Percentiles rank a stretch among this genome's conserved stretches.
These are phyloP conservation scores for Sebastes steindachneri DNA, from an alignment of 2,797 vertebrate species.

Conservation along the genomic window DNA sequence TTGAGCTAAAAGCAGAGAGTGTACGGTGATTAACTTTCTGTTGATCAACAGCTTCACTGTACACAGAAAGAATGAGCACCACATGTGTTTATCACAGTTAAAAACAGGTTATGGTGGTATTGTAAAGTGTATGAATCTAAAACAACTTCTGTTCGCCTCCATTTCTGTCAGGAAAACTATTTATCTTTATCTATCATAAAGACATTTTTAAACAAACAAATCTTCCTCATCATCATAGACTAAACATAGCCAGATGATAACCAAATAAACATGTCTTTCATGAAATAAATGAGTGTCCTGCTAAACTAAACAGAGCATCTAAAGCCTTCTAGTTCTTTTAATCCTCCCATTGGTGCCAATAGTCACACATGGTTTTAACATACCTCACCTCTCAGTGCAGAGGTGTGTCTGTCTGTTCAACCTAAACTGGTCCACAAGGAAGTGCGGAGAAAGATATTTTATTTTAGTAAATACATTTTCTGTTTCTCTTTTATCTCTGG, in stretches of 20 bases:
- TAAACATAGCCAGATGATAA: background rate
- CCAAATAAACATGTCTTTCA: background rate
- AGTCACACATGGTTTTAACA: conserved; percentile 26
- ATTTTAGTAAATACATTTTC: background rate
- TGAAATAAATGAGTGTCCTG: background rate
- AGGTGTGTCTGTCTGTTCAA: background rate
- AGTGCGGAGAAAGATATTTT: background rate
- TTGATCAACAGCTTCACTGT: background rate
- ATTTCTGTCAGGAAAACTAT: background rate
- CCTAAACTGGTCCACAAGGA: background rate
- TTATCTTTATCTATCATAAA: background rate
- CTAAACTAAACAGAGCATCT: conserved; percentile 10
- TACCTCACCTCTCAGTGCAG: background rate
- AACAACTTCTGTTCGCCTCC: background rate
- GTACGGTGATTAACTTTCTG: background rate
- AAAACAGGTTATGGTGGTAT: background rate
- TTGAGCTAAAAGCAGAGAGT: background rate
- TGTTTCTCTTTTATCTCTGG: background rate
- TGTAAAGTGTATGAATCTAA: background rate
- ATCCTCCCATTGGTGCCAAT: conserved; percentile 1
- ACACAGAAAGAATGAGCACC: background rate
- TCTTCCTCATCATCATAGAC: background rate
- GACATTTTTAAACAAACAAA: background rate
- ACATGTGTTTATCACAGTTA: background rate
- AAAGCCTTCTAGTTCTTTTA: background rate